These are phyloP conservation scores for Xylota sylvarum DNA, from an alignment of 2,888 invertebrate species.

Conservation along the genomic window DNA sequence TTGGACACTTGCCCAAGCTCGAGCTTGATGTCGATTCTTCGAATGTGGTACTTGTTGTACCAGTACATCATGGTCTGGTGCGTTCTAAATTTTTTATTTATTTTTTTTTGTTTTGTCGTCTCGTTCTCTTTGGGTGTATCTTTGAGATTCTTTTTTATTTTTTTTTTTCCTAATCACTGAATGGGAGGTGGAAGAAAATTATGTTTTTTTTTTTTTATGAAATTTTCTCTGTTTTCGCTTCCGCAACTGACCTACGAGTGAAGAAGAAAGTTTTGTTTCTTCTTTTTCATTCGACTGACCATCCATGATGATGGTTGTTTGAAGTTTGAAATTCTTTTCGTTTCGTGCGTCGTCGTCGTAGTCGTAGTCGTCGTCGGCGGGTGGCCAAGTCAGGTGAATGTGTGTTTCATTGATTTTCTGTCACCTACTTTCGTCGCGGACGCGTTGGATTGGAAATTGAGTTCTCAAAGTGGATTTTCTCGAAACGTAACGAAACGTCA, in stretches of 20 bases:
- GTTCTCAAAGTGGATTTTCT: constrained; percentile 66
- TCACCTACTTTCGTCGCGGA: constrained; percentile 72
- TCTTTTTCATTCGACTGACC: not conserved
- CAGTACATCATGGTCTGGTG: constrained; percentile 38
- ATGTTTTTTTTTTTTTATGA: constrained; percentile 12
- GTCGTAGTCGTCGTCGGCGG: constrained; percentile 38
- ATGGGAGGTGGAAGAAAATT: constrained; percentile 26
- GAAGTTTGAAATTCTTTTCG: not conserved
- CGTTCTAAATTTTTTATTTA: constrained; percentile 33
- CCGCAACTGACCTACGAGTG: constrained; percentile 65
- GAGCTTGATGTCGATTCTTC: constrained; percentile 35
- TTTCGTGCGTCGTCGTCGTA: not conserved
- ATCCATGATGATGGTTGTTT: not conserved
- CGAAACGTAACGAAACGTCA: constrained; percentile 42
- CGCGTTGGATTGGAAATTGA: constrained; percentile 54
- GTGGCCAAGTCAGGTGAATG: constrained; percentile 60
- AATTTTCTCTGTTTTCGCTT: constrained; percentile 32
- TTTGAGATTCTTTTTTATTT: not conserved
- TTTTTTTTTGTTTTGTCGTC: not conserved
- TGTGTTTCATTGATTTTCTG: constrained; percentile 69
- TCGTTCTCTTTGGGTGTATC: not conserved
- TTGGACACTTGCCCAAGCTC: constrained; percentile 25
- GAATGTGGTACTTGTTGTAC: constrained; percentile 27
- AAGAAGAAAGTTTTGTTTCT: constrained; percentile 60
- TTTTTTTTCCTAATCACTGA: constrained; percentile 10